Evolutionary conservation across 2,888 invertebrate species (phyloP).

Genomic region (Macaria notata): DNA sequence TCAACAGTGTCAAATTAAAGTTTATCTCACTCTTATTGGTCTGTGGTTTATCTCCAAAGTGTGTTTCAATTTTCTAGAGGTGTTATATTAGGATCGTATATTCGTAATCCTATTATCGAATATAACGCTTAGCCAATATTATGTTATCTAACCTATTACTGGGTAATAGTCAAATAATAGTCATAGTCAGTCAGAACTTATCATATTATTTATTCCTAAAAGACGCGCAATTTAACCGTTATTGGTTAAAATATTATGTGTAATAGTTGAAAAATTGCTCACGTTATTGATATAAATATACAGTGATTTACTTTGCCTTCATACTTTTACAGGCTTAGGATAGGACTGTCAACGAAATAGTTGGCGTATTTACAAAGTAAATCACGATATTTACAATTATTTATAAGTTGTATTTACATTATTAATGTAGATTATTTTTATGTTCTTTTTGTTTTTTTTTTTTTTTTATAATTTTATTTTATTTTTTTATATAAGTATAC

Average conservation of each 20-base stretch:
- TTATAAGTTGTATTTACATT: slow-evolving; percentile 9
- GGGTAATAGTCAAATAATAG: slow-evolving; percentile 9
- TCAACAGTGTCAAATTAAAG: too few species aligned
- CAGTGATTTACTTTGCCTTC: slow-evolving; percentile 13
- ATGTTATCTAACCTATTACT: slow-evolving; percentile 13
- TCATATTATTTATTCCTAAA: slow-evolving; percentile 7
- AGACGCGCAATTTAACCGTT: slow-evolving; percentile 11
- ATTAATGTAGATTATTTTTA: slow-evolving; percentile 7
- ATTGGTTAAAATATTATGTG: slow-evolving; percentile 12
- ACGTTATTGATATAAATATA: slow-evolving; percentile 8
- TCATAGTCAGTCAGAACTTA: slow-evolving; percentile 3
- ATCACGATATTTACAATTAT: slow-evolving; percentile 6
- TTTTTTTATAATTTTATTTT: neutral
- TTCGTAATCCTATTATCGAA: slow-evolving; percentile 4
- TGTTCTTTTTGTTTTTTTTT: slow-evolving; percentile 5
- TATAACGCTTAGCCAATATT: slow-evolving; percentile 25
- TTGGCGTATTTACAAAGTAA: slow-evolving; percentile 10
- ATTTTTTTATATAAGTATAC: slow-evolving; percentile 5
- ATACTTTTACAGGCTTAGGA: slow-evolving; percentile 21
- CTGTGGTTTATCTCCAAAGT: too few species aligned
- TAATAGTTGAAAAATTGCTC: slow-evolving; percentile 8
- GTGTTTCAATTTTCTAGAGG: too few species aligned
- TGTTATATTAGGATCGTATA: slow-evolving; percentile 6
- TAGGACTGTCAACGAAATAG: slow-evolving; percentile 16
- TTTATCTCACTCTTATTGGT: too few species aligned